Evolutionary conservation across 2,888 invertebrate genomes (phyloP), one percentile per base, ranked within the genome.

Genomic region (Erebia ligea): DNA sequence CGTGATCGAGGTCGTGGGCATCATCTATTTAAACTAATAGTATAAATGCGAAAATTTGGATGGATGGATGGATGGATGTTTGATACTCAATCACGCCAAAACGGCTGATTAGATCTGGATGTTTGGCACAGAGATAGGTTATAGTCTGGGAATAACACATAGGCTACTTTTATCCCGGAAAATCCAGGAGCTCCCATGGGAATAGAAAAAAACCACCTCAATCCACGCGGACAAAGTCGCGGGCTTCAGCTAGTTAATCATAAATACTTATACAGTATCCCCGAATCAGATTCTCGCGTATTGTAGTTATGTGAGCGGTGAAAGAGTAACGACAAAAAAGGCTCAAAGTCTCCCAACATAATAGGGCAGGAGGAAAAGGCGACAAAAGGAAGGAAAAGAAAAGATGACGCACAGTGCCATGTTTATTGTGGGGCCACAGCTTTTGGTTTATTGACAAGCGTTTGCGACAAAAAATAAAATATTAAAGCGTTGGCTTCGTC

Each of bases 361-460:
- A 74, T 68, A 62, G 68, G 52, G 52, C 70, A 63, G 54, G 61
- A 58, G 42, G 67, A 11, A 67, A 69, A 65, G 54, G 65, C 69
- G 56, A 74, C 74, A 72, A 72, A 73, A 68, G 72, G 63, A 72
- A 67, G 45, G 40, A 50, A 48, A 19, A 54, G 19, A 54, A 54
- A 54, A 25, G 52, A 61, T 61, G 13, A 45, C 61, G 58, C 45
- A 52, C 54, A 72, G 72, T 74, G 67, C 57, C 70, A 68, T 57
- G 62, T 68, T 73, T 72, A 57, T 21, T 4, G 11, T 15, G 1
- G 15, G 56, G 56, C 56, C 56, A 25, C 25, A 5, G 13, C 25
- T 57, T 25, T 57, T 57, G 21, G 13, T 4, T 25, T 1, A 25
- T 13, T 11, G 25, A 57, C 21, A 25, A 57, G 56, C 25, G 21